Percentiles rank a stretch among this genome's conserved stretches.
phyloP scores from a whole-genome alignment of 1,140 invertebrate species.

The Cherax quadricarinatus region DNA sequence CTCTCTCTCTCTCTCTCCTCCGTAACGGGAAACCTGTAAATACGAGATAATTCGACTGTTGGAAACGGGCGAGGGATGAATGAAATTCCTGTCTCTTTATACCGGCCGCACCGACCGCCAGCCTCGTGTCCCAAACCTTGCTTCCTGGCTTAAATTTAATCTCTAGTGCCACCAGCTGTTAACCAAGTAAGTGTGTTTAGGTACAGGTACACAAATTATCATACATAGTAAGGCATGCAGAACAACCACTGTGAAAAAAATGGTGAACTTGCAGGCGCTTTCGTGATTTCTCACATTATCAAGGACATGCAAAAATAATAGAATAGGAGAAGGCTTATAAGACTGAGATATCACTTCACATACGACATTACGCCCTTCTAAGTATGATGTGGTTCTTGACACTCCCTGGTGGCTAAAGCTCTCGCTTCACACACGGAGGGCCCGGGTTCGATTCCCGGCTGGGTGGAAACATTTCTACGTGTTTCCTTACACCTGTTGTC shows the following conservation, averaged over 20 bases:
- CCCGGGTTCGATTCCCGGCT: no score
- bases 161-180: not conserved
- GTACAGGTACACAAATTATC: not conserved
- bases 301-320: no score
- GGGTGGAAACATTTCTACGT: no score
- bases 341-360: no score
- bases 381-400: no score
- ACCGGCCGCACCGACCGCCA: not conserved
- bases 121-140: not conserved
- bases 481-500: no score
- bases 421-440: no score
- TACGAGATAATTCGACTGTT: conserved; percentile 28
- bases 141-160: not conserved
- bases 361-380: no score
- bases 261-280: not conserved
- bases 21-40: conserved; percentile 39
- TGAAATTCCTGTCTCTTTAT: conserved; percentile 36
- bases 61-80: conserved; percentile 11
- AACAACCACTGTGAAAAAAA: not conserved
- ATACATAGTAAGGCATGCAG: not conserved
- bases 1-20: not conserved
- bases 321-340: no score
- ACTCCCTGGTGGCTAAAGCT: no score
- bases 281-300: not conserved
- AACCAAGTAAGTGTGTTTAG: not conserved